phyloP scores from a whole-genome alignment of 1,140 invertebrate genomes.

The Spodoptera frugiperda region DNA sequence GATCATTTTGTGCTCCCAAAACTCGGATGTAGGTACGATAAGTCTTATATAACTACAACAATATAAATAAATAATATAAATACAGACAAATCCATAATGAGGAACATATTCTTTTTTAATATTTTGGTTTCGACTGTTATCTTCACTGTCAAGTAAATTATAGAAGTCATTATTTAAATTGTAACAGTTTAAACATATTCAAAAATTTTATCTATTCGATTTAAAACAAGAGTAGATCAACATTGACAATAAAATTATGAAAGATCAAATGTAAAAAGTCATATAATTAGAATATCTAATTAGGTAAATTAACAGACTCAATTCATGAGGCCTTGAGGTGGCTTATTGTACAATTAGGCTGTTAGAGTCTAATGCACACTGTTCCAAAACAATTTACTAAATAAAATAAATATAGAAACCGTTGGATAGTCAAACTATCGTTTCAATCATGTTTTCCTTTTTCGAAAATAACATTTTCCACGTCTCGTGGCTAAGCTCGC shows the following conservation, averaged over 20 bases:
- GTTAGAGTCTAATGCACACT: not conserved
- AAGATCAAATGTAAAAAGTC: not conserved
- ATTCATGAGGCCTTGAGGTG: not conserved
- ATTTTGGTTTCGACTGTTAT: conserved; percentile 53
- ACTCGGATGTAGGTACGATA: conserved; percentile 49
- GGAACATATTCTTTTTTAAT: conserved; percentile 67
- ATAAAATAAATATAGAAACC: conserved; percentile 54
- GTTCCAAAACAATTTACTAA: not conserved
- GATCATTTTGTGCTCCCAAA: conserved; percentile 68
- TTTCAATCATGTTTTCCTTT: conserved; percentile 30
- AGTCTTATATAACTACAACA: conserved; percentile 40
- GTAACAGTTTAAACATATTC: too few relatives aligned
- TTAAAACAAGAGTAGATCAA: conserved; percentile 4
- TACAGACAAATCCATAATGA: conserved; percentile 73
- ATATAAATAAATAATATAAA: conserved; percentile 52
- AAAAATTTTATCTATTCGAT: too few relatives aligned
- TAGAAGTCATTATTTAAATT: too few relatives aligned
- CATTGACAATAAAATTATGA: conserved; percentile 13
- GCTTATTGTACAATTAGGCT: conserved; percentile 5
- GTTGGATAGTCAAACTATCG: conserved; percentile 54
- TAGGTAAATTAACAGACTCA: conserved; percentile 12
- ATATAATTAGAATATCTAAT: conserved; percentile 1
- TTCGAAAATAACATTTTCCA: conserved; percentile 55
- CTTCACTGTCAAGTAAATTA: not conserved
- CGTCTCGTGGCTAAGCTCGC: conserved; percentile 64